A percentile compares a stretch with the other conserved stretches of the same genome.
Evolutionary conservation across 2,888 invertebrate species (phyloP).

Genomic region (Malachius bipustulatus): DNA sequence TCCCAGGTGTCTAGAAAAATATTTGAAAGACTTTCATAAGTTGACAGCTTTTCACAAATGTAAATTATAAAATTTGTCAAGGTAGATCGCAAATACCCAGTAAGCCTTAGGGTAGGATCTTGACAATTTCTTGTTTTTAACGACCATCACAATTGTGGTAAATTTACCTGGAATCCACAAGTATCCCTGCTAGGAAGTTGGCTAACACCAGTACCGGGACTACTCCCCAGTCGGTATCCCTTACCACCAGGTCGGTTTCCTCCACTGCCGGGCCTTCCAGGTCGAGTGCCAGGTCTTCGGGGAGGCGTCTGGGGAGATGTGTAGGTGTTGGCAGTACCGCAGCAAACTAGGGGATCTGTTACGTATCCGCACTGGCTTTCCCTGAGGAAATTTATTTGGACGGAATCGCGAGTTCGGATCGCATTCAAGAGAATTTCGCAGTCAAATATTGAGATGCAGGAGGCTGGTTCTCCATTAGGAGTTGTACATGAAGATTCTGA

Average conservation of each 20-base stretch:
- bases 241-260: too few relatives aligned
- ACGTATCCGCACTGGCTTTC: constrained; percentile 45
- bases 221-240: neutral
- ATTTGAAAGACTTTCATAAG: too few relatives aligned
- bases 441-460: constrained; percentile 41
- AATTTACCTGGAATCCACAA: constrained; percentile 28
- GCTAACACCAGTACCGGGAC: neutral
- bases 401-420: constrained; percentile 27
- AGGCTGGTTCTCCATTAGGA: constrained; percentile 36
- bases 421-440: constrained; percentile 37
- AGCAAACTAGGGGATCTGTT: constrained; percentile 42
- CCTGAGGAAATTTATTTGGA: constrained; percentile 35
- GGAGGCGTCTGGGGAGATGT: constrained; percentile 5
- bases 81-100: too few relatives aligned
- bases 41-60: too few relatives aligned
- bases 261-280: neutral
- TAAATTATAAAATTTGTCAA: too few relatives aligned
- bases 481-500: constrained; percentile 32
- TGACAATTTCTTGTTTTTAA: too few relatives aligned
- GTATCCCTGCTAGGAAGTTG: constrained; percentile 21
- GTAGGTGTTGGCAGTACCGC: constrained; percentile 29
- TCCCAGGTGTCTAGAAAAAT: constrained; percentile 20
- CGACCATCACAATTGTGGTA: neutral
- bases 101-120: too few relatives aligned
- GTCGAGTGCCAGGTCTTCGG: too few relatives aligned